Conservation (phyloP, 64 coral and sea anemone genomes). For the Pachyseris speciosa region DNA sequence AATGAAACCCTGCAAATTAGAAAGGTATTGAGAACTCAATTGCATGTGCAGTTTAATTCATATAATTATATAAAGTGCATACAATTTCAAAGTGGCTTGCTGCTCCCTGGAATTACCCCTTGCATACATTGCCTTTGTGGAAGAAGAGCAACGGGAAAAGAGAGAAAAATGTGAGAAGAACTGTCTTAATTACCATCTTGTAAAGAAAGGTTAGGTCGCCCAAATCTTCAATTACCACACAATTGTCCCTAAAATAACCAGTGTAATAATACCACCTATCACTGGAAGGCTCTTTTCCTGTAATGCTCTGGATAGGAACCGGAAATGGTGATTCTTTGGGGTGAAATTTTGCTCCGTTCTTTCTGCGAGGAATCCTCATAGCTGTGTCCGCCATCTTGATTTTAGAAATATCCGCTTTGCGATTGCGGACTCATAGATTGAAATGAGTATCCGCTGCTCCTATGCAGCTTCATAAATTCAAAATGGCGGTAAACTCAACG, state of each 20-base stretch:
- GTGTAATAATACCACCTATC: constrained; percentile 94
- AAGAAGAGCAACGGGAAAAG: too few relatives aligned
- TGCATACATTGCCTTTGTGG: too few relatives aligned
- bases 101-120: too few relatives aligned
- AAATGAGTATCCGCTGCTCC: neutral
- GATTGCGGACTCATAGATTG: neutral
- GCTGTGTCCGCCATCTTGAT: constrained; percentile 88
- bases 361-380: constrained; percentile 71
- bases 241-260: constrained; percentile 86
- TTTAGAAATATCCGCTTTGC: neutral
- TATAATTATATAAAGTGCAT: too few relatives aligned
- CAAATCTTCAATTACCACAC: constrained; percentile 83
- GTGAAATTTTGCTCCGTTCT: constrained; percentile 66
- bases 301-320: constrained; percentile 82
- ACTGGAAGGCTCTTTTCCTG: constrained; percentile 45
- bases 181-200: constrained; percentile 95
- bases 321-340: constrained; percentile 89
- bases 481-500: constrained; percentile 62
- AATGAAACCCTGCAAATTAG: constrained; percentile 88
- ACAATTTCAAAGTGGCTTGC: too few relatives aligned
- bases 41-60: too few relatives aligned
- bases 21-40: too few relatives aligned
- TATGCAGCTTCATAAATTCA: constrained; percentile 12
- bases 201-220: constrained; percentile 95
- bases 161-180: too few relatives aligned